Evolutionary conservation across 1,140 invertebrate genomes (phyloP), one percentile per base, ranked within the genome.

Genomic region (Panagrolaimus sp.): DNA sequence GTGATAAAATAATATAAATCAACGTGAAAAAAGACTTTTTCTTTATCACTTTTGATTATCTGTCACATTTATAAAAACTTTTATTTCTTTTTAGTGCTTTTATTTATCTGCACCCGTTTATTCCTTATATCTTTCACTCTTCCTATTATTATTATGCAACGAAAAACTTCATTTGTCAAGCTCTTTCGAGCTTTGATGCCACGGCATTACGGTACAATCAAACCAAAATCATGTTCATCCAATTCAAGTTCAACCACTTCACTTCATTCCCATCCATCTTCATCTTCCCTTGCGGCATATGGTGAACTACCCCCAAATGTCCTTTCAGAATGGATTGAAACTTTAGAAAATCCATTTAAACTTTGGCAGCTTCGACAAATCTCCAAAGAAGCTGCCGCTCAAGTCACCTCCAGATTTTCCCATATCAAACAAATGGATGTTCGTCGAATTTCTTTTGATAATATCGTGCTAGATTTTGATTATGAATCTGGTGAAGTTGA

Each of bases 361-460:
- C 43, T 73, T 2, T 43, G 26, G 17, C 58, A 55, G 14, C 28
- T 74, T 8, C 58, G 63, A 12, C 21, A 32, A 14, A 32, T 73
- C n/a, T 47, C 28, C 24, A 28, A 46, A 7, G 43, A 24, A 6
- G n/a, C 64, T 15, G 6, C 15, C 21, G 46, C 74, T 21, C 52
- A 65, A 14, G 70, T 73, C 14, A 43, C 21, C 24, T n/a, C 17
- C n/a, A n/a, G 70, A 10, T 10, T 73, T n/a, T 21, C 44, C 21
- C 15, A 45, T n/a, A 63, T 76, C 14, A 52, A 32, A 14, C 63
- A 73, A n/a, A 74, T 76, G 58, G 74, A 76, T 58, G 66, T 77
- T n/a, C 47, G 74, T 2, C 69, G 70, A 17, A 67, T 76, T 9
- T 58, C 55, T 15, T 76, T 77, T 17, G 55, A 44, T 14, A n/a